Conservation (phyloP, 2,113 vertebrate genomes). For the Carettochelys insculpta region DNA sequence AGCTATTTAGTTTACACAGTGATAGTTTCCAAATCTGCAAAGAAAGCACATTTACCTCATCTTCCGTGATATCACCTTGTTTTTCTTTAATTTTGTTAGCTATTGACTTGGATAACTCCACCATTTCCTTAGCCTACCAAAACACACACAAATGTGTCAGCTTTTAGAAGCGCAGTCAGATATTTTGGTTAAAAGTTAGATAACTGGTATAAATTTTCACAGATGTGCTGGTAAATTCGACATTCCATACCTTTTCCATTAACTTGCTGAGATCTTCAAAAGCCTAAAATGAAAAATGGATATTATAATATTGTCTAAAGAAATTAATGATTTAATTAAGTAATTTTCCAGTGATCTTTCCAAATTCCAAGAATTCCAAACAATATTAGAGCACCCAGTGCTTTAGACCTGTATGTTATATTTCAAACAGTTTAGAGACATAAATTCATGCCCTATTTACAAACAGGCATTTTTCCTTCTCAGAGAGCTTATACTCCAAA, state of each 20-base stretch:
- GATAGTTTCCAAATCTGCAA: not conserved
- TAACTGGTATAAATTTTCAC: not conserved
- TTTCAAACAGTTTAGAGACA: not conserved
- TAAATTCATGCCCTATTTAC: not conserved
- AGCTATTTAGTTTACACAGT: not conserved
- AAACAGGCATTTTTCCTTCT: not conserved
- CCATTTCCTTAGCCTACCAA: constrained; percentile 97
- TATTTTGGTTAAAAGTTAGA: not conserved
- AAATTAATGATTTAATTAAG: constrained; percentile 4
- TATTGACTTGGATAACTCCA: constrained; percentile 95
- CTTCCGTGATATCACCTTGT: constrained; percentile 97
- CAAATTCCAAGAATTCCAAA: not conserved
- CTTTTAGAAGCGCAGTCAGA: not conserved
- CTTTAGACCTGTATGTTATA: not conserved
- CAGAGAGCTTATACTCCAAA: not conserved
- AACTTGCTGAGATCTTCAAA: constrained; percentile 98
- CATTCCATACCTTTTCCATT: constrained; percentile 92
- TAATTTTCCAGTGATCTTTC: not conserved
- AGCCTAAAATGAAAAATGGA: constrained; percentile 81
- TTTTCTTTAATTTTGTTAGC: constrained; percentile 99
- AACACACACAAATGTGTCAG: constrained; percentile 27
- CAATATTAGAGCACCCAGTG: not conserved
- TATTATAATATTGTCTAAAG: not conserved
- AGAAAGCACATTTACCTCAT: constrained; percentile 84
- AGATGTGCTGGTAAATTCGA: not conserved